Evolutionary conservation across 1,140 invertebrate species (phyloP).

Genomic region (Drosophila busckii): DNA sequence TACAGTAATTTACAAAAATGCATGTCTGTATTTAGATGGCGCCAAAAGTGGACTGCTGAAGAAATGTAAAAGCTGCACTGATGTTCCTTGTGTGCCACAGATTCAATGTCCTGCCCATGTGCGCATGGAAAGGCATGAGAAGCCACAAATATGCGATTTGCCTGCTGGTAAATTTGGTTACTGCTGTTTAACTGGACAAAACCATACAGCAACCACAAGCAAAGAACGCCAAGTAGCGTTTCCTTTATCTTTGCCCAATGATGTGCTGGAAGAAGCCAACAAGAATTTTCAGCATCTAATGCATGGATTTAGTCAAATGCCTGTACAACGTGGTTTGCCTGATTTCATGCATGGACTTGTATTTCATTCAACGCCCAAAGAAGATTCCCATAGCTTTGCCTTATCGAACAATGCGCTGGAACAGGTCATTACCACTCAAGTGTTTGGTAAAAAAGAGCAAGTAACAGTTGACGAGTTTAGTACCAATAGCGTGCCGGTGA

Average conservation of each 20-base stretch:
- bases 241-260: constrained; percentile 35
- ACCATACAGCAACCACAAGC: constrained; percentile 78
- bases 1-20: not conserved
- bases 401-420: constrained; percentile 79
- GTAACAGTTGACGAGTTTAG: constrained; percentile 79
- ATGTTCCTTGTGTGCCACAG: constrained; percentile 80
- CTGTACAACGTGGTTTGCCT: constrained; percentile 56
- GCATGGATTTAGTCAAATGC: constrained; percentile 46
- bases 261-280: constrained; percentile 61
- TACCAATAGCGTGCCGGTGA: constrained; percentile 74
- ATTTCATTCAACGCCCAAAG: constrained; percentile 65
- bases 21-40: not conserved
- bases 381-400: constrained; percentile 71
- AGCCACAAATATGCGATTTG: constrained; percentile 80
- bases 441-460: constrained; percentile 79
- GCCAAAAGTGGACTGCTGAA: constrained; percentile 43
- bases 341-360: constrained; percentile 76
- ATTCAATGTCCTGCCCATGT: constrained; percentile 84
- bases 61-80: constrained; percentile 77
- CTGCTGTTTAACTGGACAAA: constrained; percentile 82
- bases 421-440: constrained; percentile 79
- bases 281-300: constrained; percentile 54
- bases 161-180: constrained; percentile 79
- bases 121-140: constrained; percentile 72
- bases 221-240: constrained; percentile 11